Conservation (phyloP, 2,113 vertebrate genomes). For the Orycteropus afer region DNA sequence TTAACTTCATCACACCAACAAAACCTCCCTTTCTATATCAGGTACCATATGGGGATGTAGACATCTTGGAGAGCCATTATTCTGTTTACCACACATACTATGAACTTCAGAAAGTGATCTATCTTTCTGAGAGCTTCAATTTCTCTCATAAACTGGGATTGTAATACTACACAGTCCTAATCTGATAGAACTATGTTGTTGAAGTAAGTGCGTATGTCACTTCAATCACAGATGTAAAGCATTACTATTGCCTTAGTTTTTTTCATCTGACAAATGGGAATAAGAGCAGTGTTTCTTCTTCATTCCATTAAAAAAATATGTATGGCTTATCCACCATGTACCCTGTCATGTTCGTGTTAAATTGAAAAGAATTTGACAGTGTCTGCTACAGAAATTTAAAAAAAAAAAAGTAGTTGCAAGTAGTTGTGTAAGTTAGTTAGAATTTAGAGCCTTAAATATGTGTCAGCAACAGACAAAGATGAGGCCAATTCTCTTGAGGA, state of each 20-base stretch:
- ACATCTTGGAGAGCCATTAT: neutral
- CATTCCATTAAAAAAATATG: neutral
- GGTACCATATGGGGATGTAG: neutral
- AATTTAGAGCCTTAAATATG: conserved; percentile 54
- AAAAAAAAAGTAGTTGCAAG: neutral
- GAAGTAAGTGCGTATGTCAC: neutral
- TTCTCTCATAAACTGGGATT: neutral
- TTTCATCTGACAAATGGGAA: neutral
- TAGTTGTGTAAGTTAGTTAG: neutral
- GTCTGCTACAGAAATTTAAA: neutral
- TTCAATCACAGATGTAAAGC: neutral
- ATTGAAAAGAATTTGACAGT: neutral
- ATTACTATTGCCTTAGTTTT: neutral
- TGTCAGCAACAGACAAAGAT: conserved; percentile 58
- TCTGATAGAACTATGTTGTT: neutral
- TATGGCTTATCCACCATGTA: neutral
- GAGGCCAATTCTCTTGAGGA: conserved; percentile 61
- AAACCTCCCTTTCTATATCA: neutral
- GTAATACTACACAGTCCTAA: neutral
- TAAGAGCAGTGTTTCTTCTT: neutral
- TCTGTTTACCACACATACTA: neutral
- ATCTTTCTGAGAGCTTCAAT: neutral
- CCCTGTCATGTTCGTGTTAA: neutral
- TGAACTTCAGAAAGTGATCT: neutral
- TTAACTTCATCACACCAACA: neutral